phyloP scores from a whole-genome alignment of 1,140 invertebrate species.

The Bombus confusus region DNA sequence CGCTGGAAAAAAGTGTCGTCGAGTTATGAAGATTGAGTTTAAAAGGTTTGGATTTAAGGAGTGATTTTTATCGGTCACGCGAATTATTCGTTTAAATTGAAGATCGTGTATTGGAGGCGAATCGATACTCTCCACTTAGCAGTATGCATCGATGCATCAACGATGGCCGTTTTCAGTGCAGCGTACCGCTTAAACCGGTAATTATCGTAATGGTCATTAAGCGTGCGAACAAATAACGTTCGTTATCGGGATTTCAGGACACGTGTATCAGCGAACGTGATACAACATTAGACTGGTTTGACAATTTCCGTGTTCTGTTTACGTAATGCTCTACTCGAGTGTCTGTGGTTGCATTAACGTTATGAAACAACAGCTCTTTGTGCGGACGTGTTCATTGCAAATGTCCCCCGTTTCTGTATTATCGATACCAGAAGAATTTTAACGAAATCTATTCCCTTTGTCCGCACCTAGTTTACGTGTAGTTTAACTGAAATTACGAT shows the following conservation, averaged over 20 bases:
- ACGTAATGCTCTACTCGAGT: conserved; percentile 7
- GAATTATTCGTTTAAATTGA: conserved; percentile 11
- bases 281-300: conserved; percentile 52
- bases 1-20: neutral
- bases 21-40: neutral
- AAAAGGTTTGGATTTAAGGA: neutral
- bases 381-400: neutral
- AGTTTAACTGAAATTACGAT: neutral
- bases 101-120: neutral
- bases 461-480: neutral
- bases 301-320: conserved; percentile 44
- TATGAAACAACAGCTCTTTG: conserved; percentile 31
- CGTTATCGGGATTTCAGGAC: conserved; percentile 60
- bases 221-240: conserved; percentile 60
- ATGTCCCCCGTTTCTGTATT: neutral
- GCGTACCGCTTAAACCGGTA: conserved; percentile 55
- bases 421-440: neutral
- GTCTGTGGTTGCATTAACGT: conserved; percentile 11
- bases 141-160: conserved; percentile 42
- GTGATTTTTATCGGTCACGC: neutral
- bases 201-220: conserved; percentile 59
- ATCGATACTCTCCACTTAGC: conserved; percentile 38
- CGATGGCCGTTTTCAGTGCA: conserved; percentile 31
- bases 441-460: neutral
- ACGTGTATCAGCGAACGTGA: conserved; percentile 49